These are phyloP conservation scores for Halcyon malimbica DNA, from an alignment of 2,113 vertebrate species.

Conservation along the genomic window DNA sequence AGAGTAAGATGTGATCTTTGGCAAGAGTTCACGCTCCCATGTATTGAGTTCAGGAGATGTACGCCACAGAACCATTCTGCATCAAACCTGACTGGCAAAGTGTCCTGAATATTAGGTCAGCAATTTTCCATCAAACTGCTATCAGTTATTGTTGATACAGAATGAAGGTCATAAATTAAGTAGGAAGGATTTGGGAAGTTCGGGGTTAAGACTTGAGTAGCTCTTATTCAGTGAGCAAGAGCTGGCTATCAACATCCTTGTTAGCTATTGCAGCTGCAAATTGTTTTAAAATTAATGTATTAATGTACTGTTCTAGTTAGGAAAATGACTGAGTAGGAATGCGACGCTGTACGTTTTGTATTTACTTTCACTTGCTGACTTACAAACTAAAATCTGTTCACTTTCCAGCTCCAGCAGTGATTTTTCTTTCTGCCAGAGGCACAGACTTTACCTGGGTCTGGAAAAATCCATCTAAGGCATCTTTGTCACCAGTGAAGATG, in stretches of 20 bases:
- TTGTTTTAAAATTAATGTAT: constrained; percentile 2
- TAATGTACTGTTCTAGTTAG: neutral
- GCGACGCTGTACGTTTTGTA: neutral
- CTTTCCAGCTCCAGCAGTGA: neutral
- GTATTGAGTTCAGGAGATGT: neutral
- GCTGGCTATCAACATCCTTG: neutral
- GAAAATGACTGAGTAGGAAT: neutral
- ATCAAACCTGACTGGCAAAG: constrained; percentile 8
- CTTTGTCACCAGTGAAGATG: neutral
- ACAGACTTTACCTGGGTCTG: neutral
- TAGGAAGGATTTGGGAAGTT: constrained; percentile 20
- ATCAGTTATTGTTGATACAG: constrained; percentile 20
- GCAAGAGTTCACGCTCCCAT: neutral
- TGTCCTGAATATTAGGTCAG: neutral
- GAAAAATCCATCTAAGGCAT: neutral
- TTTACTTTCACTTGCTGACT: constrained; percentile 16
- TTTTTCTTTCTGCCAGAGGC: constrained; percentile 19
- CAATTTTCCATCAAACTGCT: constrained; percentile 39
- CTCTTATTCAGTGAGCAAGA: neutral
- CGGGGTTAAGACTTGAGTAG: neutral
- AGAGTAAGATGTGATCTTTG: constrained; percentile 17
- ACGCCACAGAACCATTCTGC: constrained; percentile 3
- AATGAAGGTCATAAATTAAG: constrained; percentile 35
- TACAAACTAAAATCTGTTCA: constrained; percentile 2
- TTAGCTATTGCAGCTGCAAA: constrained; percentile 11